phyloP scores from a whole-genome alignment of 2,888 invertebrate species.

The Ichneumoninae sp. region DNA sequence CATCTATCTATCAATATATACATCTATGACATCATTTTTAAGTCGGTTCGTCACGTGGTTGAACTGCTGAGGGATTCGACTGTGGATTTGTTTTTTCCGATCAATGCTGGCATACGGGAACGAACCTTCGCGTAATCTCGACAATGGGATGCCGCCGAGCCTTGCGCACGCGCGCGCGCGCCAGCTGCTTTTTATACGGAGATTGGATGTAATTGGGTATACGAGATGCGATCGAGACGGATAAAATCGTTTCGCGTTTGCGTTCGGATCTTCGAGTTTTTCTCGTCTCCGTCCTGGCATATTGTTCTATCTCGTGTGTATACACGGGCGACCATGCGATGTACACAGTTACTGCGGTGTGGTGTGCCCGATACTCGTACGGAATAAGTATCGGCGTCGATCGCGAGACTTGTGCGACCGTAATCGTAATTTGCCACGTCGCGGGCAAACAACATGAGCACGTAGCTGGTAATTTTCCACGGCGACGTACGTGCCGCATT shows the following conservation, averaged over 20 bases:
- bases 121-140: slow-evolving; percentile 38
- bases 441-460: slow-evolving; percentile 49
- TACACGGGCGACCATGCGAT: not conserved
- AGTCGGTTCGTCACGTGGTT: not conserved
- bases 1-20: too few species aligned
- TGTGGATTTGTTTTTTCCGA: not conserved
- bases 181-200: slow-evolving; percentile 31
- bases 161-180: slow-evolving; percentile 23
- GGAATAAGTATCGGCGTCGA: slow-evolving; percentile 56
- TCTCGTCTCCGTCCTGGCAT: slow-evolving; percentile 40
- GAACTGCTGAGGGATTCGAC: slow-evolving; percentile 12
- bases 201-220: slow-evolving; percentile 47
- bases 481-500: slow-evolving; percentile 63
- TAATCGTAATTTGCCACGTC: slow-evolving; percentile 68
- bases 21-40: not conserved
- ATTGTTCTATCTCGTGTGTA: slow-evolving; percentile 31
- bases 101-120: not conserved
- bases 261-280: slow-evolving; percentile 27
- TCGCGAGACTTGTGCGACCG: slow-evolving; percentile 50
- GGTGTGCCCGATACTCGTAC: slow-evolving; percentile 25
- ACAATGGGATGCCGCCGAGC: slow-evolving; percentile 48
- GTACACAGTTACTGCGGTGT: not conserved
- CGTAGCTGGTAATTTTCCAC: slow-evolving; percentile 67
- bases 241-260: slow-evolving; percentile 53
- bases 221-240: slow-evolving; percentile 41